Conservation (phyloP, 2,113 vertebrate species). For the Ictidomys tridecemlineatus region DNA sequence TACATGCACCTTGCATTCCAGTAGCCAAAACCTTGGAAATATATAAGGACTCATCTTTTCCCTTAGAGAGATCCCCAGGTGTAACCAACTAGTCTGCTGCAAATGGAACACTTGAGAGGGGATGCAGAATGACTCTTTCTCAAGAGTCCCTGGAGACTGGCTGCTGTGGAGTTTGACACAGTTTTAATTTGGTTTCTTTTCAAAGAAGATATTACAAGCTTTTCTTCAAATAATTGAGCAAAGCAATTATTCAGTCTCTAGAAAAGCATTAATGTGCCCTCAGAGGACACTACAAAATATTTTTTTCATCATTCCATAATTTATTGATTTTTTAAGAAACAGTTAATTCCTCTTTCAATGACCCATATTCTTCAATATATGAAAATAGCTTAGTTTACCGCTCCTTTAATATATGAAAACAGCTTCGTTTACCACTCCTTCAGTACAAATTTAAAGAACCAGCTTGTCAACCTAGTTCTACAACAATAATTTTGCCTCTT, state of each 20-base stretch:
- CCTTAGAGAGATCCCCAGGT: slow-evolving; percentile 23
- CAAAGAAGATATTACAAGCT: slow-evolving; percentile 47
- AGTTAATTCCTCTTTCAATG: slow-evolving; percentile 52
- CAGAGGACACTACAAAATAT: slow-evolving; percentile 46
- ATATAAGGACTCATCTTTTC: not conserved
- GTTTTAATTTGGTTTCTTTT: slow-evolving; percentile 68
- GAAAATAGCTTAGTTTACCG: not conserved
- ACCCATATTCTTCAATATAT: not conserved
- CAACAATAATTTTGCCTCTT: not conserved
- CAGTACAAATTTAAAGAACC: not conserved
- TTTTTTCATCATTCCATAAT: slow-evolving; percentile 47
- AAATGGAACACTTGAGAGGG: not conserved
- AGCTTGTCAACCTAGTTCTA: not conserved
- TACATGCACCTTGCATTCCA: not conserved
- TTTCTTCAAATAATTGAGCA: slow-evolving; percentile 69
- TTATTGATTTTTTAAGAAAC: slow-evolving; percentile 56
- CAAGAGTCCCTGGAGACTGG: not conserved
- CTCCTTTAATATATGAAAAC: not conserved
- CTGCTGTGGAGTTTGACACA: slow-evolving; percentile 22
- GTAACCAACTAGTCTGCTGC: not conserved
- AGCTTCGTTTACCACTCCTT: not conserved
- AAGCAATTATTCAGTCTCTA: slow-evolving; percentile 56
- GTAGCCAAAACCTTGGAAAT: not conserved
- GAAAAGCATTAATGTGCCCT: slow-evolving; percentile 4
- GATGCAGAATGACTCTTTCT: not conserved